These are phyloP conservation scores for Melieria omissa DNA, from an alignment of 2,888 invertebrate species.

Conservation along the genomic window DNA sequence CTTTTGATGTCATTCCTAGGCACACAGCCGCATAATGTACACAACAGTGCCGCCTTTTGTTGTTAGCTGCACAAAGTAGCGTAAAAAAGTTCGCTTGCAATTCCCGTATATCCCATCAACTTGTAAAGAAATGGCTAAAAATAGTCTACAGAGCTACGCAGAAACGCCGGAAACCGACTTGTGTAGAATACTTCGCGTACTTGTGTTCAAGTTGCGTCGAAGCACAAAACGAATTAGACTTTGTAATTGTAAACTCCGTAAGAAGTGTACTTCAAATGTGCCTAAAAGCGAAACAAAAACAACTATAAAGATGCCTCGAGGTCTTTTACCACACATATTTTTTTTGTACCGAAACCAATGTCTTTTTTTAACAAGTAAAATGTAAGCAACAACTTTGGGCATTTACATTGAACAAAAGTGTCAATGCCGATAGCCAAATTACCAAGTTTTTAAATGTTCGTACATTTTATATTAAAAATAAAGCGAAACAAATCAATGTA, in stretches of 20 bases:
- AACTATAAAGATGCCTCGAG: not conserved
- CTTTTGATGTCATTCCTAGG: no score
- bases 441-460: no score
- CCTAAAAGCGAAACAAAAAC: constrained; percentile 9
- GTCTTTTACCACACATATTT: not conserved
- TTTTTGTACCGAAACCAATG: constrained; percentile 12
- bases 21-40: no score
- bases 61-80: no score
- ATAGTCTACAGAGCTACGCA: not conserved
- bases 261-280: constrained; percentile 21
- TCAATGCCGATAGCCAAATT: not conserved
- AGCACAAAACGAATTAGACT: constrained; percentile 21
- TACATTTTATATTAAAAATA: no score
- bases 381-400: no score
- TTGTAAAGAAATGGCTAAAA: not conserved
- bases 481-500: no score
- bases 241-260: not conserved
- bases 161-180: not conserved
- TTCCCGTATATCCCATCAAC: not conserved
- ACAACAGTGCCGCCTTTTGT: no score
- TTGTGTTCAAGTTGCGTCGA: constrained; percentile 3
- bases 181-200: no score
- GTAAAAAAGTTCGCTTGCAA: not conserved
- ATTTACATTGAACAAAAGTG: not conserved
- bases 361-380: not conserved